Evolutionary conservation across 2,888 invertebrate genomes (phyloP).

Genomic region (Euclidia mi): DNA sequence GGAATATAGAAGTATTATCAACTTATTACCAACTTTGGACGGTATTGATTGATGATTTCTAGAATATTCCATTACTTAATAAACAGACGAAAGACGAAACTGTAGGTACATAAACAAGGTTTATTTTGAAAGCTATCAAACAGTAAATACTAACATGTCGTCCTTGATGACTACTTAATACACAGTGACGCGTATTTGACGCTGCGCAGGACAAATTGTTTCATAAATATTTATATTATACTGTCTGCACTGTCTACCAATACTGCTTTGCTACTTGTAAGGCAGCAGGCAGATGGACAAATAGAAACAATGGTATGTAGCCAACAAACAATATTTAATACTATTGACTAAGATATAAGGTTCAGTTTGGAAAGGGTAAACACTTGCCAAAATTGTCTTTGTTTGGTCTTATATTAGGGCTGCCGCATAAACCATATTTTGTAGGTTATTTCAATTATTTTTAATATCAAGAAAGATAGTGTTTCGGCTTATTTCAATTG

Average conservation of each 20-base stretch:
- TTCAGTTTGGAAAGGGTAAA: slow-evolving; percentile 8
- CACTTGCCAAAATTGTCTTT: slow-evolving; percentile 33
- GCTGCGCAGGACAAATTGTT: slow-evolving; percentile 26
- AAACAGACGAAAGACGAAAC: slow-evolving; percentile 2
- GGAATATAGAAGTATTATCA: too few species aligned
- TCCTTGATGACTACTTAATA: slow-evolving; percentile 2
- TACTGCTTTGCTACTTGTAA: slow-evolving; percentile 34
- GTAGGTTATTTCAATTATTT: neutral
- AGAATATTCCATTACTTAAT: neutral
- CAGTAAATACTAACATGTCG: neutral
- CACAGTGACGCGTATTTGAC: slow-evolving; percentile 17
- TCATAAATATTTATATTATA: slow-evolving; percentile 52
- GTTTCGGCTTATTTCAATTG: too few species aligned
- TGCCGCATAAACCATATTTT: slow-evolving; percentile 5
- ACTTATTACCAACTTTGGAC: too few species aligned
- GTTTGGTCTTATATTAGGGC: slow-evolving; percentile 36
- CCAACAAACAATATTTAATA: neutral
- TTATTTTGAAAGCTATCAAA: neutral
- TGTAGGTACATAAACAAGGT: neutral
- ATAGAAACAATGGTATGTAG: slow-evolving; percentile 26
- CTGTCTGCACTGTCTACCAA: slow-evolving; percentile 30
- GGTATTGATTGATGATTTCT: too few species aligned
- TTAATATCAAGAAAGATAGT: too few species aligned
- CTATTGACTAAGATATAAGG: neutral
- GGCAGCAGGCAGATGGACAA: slow-evolving; percentile 27